phyloP scores from a whole-genome alignment of 2,797 vertebrate species.

The Danio aesculapii region DNA sequence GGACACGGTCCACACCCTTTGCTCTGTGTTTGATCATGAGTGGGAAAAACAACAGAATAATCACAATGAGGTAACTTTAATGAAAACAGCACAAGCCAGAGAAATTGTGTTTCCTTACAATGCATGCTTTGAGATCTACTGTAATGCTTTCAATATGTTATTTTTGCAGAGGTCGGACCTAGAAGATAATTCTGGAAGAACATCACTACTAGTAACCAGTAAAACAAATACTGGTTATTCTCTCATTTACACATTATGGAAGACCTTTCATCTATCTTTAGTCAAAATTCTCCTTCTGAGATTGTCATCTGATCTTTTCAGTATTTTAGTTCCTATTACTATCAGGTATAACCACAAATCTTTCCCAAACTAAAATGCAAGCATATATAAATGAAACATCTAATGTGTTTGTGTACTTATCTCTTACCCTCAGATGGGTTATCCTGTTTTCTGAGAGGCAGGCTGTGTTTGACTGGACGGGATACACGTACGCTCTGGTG shows the following conservation, averaged over 20 bases:
- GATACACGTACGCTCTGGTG: slow-evolving; percentile 63
- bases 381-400: no score
- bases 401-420: neutral
- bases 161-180: slow-evolving; percentile 9
- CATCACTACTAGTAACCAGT: slow-evolving; percentile 4
- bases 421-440: slow-evolving; percentile 63
- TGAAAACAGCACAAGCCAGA: neutral
- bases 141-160: slow-evolving; percentile 9
- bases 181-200: slow-evolving; percentile 1
- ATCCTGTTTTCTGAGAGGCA: slow-evolving; percentile 66
- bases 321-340: slow-evolving; percentile 70
- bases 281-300: slow-evolving; percentile 73
- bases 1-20: slow-evolving; percentile 66
- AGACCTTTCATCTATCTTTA: slow-evolving; percentile 69
- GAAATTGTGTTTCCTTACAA: neutral
- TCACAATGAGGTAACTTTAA: slow-evolving; percentile 39
- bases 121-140: neutral
- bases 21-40: slow-evolving; percentile 73
- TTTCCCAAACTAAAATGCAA: no score
- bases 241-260: slow-evolving; percentile 70
- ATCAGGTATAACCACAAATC: slow-evolving; percentile 68
- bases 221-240: slow-evolving; percentile 51
- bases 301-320: slow-evolving; percentile 68
- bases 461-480: slow-evolving; percentile 51
- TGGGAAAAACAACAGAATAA: slow-evolving; percentile 67